phyloP scores from a whole-genome alignment of 2,797 vertebrate species.

The Philypnodon macrostomus region DNA sequence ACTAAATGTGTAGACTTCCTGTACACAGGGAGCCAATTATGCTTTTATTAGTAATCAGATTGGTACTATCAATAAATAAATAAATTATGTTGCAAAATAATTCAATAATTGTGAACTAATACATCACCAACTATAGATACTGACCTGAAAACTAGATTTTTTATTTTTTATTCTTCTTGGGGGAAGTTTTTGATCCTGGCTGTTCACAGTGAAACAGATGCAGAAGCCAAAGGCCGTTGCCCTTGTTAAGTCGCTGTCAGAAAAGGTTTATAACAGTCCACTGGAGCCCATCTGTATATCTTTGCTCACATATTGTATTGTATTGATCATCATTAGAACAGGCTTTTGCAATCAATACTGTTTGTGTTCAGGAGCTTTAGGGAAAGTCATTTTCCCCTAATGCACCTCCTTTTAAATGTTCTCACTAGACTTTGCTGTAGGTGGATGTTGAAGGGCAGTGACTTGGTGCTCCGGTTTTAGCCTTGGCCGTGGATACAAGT shows the following conservation, averaged over 20 bases:
- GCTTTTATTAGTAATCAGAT: neutral
- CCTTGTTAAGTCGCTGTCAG: slow-evolving; percentile 73
- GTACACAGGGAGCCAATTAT: neutral
- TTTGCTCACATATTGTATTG: slow-evolving; percentile 12
- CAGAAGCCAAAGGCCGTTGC: slow-evolving; percentile 69
- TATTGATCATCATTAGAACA: slow-evolving; percentile 7
- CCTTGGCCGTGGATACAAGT: slow-evolving; percentile 52
- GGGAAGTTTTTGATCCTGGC: slow-evolving; percentile 55
- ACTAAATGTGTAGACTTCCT: slow-evolving; percentile 9
- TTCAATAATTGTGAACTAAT: no score
- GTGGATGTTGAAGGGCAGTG: slow-evolving; percentile 48
- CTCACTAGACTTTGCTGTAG: slow-evolving; percentile 30
- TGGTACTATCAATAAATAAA: no score
- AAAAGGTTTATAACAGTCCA: slow-evolving; percentile 70
- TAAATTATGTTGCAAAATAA: no score
- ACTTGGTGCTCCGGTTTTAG: slow-evolving; percentile 49
- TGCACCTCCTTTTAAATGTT: slow-evolving; percentile 12
- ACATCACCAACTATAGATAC: no score
- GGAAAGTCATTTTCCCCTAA: neutral
- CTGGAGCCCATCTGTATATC: slow-evolving; percentile 64
- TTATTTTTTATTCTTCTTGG: no score
- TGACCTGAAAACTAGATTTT: neutral
- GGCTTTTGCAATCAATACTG: slow-evolving; percentile 1
- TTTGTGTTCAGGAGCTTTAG: slow-evolving; percentile 1
- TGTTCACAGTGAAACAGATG: slow-evolving; percentile 62